Evolutionary conservation across 2,888 invertebrate species (phyloP), one percentile per base, ranked within the genome.

Genomic region (Venustoraphidia nigricollis): DNA sequence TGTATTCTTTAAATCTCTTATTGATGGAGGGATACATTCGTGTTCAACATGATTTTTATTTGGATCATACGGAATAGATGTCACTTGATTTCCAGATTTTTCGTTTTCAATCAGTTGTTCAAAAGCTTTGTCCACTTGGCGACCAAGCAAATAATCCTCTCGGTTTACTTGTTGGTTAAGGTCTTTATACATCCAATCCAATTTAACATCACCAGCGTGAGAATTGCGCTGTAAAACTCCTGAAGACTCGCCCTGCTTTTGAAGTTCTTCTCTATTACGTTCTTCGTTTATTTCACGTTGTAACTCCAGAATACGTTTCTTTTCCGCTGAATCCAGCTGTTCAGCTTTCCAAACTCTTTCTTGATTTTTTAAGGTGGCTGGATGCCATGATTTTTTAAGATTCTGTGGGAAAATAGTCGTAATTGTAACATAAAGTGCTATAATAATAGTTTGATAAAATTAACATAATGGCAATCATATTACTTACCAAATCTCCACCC

Each of bases 111-210:
- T 73, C 47, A 79, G 59, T 52, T 77, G 70, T 52, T 87, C 83
- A 66, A 87, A 79, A 45, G 80, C 79, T 66, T 87, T 88, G 58
- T 92, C 92, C 49, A 89, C 77, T 41, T 79, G 70, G 58, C 84
- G 79, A 0, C 94, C 94, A 37, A 91, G 69, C 27, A 95, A 70
- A 69, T 93, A 95, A 53, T 93, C 92, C 63, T 95, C 94, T 34
- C 85, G 72, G 56, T 92, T 83, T 1, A 79, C 75, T 55, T 73
- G 67, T 59, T 74, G 73, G 53, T 73, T 74, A 43, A 76, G 74
- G 58, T 74, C 73, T 75, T 89, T 85, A 62, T 91, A 90, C 89
- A 90, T 90, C 90, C 90, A 91, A 62, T 88, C 83, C 46, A 91
- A 65, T 53, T 87, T 81, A 11, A 35, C 41, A 11, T 13, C 14